Evolutionary conservation across 2,888 invertebrate species (phyloP), one percentile per base, ranked within the genome.

Genomic region (Penaeus monodon): DNA sequence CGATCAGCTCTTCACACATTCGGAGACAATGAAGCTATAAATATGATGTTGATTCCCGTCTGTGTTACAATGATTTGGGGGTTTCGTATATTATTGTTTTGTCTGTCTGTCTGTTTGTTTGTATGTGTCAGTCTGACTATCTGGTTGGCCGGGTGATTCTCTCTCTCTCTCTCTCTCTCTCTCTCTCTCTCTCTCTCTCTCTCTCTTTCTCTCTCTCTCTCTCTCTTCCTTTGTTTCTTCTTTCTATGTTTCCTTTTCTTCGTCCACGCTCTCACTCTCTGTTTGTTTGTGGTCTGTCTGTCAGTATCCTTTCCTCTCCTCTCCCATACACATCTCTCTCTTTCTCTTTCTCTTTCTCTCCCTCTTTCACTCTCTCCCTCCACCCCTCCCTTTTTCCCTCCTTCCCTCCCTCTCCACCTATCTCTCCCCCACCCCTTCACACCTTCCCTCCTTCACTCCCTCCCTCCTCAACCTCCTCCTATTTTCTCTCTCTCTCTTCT

Each of bases 341-440:
- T 68, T n/a, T 70, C 73, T 68, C 73, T 44, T n/a, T 70, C 82
- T 68, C 82, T 68, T 44, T 82, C 68, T 68, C 44, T 44, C 82
- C 44, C 70, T 80, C 80, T 80, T 64, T 80, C 80, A 63, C 80
- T 80, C 80, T 63, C 80, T 80, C 80, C 63, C 80, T 80, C 80
- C 63, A 10, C 63, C 80, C 63, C 80, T 80, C 80, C 63, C 80
- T 80, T 64, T 78, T 44, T 22, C 44, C 38, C 44, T 22, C 70
- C 22, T n/a, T 38, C 38, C 38, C 70, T 44, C 68, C 33, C 70
- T 70, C 73, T 70, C 38, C 57, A n/a, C 44, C 78, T 57, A n/a
- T 79, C 64, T 49, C 63, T 63, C 63, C 64, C 49, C 22, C 44
- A 17, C n/a, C n/a, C 22, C 63, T 64, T 79, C 65, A 38, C 29